Conservation (phyloP, 2,888 invertebrate genomes). For the Gymnocheta viridis region DNA sequence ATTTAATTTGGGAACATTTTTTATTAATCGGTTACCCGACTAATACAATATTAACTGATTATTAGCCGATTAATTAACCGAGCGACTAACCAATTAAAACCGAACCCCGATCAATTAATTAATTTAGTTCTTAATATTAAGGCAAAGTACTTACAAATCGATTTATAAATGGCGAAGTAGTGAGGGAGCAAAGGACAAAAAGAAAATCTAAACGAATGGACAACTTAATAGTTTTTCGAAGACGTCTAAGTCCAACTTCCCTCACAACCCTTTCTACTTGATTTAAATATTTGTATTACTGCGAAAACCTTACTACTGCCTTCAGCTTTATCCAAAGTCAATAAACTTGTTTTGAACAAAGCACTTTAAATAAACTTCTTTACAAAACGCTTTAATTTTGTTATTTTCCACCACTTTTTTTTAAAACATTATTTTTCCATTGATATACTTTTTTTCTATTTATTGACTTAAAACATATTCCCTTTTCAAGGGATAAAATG, state of each 20-base stretch:
- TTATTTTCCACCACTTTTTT: not conserved
- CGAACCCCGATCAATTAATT: too few relatives aligned
- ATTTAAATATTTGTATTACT: not conserved
- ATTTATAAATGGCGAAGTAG: too few relatives aligned
- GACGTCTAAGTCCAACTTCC: not conserved
- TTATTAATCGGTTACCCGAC: too few relatives aligned
- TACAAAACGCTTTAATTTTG: not conserved
- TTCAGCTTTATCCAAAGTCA: not conserved
- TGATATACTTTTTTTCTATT: not conserved
- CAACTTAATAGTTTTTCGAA: too few relatives aligned
- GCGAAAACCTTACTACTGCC: not conserved
- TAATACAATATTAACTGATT: too few relatives aligned
- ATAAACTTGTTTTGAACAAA: not conserved
- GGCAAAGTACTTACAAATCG: too few relatives aligned
- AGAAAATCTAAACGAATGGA: too few relatives aligned
- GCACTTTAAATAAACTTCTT: slow-evolving; percentile 28
- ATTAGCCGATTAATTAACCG: too few relatives aligned
- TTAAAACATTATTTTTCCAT: slow-evolving; percentile 30
- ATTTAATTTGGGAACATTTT: too few relatives aligned
- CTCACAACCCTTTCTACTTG: not conserved
- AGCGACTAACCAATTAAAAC: too few relatives aligned
- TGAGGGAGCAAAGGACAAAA: too few relatives aligned
- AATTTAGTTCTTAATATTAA: too few relatives aligned
- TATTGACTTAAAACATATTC: slow-evolving; percentile 12
- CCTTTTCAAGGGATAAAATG: not conserved